Conservation (phyloP, 2,797 vertebrate genomes). For the Cyprinella venusta region DNA sequence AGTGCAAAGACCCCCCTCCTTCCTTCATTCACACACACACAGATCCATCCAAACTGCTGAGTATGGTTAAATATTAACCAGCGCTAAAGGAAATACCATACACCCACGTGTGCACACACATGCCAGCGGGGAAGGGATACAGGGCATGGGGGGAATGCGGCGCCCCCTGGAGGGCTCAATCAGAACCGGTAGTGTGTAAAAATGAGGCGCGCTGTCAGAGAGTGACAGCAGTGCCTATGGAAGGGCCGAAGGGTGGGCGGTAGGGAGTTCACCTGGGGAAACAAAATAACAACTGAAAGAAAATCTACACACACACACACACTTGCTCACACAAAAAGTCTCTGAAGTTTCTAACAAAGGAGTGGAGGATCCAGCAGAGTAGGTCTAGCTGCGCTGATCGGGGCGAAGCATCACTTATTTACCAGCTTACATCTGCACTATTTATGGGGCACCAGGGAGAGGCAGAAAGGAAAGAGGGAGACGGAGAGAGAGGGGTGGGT, state of each 20-base stretch:
- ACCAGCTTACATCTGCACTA: slow-evolving; percentile 85
- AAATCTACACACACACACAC: slow-evolving; percentile 50
- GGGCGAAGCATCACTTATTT: slow-evolving; percentile 84
- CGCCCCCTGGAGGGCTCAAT: slow-evolving; percentile 72
- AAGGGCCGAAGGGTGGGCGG: slow-evolving; percentile 47
- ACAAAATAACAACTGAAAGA: slow-evolving; percentile 64
- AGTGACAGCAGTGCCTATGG: slow-evolving; percentile 63
- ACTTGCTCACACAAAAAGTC: slow-evolving; percentile 62
- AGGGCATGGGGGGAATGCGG: slow-evolving; percentile 56
- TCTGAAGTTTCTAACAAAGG: slow-evolving; percentile 75
- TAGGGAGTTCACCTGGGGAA: slow-evolving; percentile 57
- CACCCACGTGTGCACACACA: slow-evolving; percentile 49
- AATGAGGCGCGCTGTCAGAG: slow-evolving; percentile 72
- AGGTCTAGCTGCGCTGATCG: slow-evolving; percentile 76
- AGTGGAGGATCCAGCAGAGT: slow-evolving; percentile 71
- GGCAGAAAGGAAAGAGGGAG: slow-evolving; percentile 69
- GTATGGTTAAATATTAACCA: slow-evolving; percentile 75
- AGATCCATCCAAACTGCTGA: slow-evolving; percentile 66
- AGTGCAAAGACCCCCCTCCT: slow-evolving; percentile 46
- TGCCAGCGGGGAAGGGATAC: slow-evolving; percentile 62
- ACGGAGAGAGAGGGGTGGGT: slow-evolving; percentile 56
- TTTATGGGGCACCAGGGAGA: slow-evolving; percentile 83
- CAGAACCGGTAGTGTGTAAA: slow-evolving; percentile 73
- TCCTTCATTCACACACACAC: slow-evolving; percentile 43
- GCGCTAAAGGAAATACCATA: slow-evolving; percentile 76